Base-by-base conservation (phyloP, 1,140 invertebrate species). In the Chymomyza costata region DNA sequence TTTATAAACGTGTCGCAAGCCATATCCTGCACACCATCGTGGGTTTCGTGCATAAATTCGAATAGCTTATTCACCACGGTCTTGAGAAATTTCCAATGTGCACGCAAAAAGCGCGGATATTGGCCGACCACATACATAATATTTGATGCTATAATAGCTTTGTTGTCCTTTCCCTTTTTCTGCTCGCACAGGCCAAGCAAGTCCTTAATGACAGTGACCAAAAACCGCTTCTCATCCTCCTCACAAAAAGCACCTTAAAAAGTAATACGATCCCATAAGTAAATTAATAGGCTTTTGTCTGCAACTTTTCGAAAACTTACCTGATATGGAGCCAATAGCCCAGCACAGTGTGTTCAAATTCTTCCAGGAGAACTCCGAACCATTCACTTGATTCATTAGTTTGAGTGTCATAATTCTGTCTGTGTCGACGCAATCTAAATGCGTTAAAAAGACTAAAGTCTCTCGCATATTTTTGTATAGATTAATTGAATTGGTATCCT, bases 61-160 rank as follows among this genome's bases (percentile, higher is more conserved):
- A 99, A 99, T 25, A 99, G 88, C 89, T 99, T 99, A 88, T 99
- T 99, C 37, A 99, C 97, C 82, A 99, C 98, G 49, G 98, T 99
- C 88, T 99, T 99, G n/a, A 99, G 89, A 87, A 99, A 99, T 86
- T 98, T 97, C 98, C 98, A 99, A 87, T 99, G 98, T n/a, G 97
- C 97, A 69, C 97, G 88, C 30, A 99, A 88, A 88, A 99, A 99
- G 37, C 98, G 89, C 39, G 98, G 98, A 89, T 99, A 99, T 85
- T 99, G 98, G 16, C 98, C 98, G 21, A 99, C 98, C 58, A 99
- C 98, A 87, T 99, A 99, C 98, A 99, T 99, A 61, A 99, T 99
- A 86, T 99, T 99, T 54, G 97, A 99, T 3, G 98, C 98, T 82
- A 99, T 98, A 44, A 99, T 99, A 38, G 98, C 98, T 88, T 99